Evolutionary conservation across 1,140 invertebrate genomes (phyloP), one percentile per base, ranked within the genome.

Genomic region (Heliconius hewitsoni): DNA sequence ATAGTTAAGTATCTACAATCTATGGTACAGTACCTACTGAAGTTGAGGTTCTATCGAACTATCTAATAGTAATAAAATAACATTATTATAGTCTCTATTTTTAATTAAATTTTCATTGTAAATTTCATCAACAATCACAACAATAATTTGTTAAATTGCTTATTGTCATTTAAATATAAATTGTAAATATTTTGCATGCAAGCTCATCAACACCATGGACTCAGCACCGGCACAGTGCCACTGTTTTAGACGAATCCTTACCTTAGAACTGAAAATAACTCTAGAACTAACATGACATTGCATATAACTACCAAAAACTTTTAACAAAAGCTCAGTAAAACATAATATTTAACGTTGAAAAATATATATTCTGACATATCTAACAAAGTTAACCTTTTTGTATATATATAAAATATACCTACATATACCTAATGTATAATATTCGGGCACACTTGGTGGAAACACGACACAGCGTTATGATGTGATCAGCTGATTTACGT

Each of bases 401-500:
- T 52, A 18, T 19, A 52, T 52, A 19, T 19, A 52, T 46, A 46
- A 46, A 46, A 46, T 13, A 46, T 13, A 13, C 42, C 42, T 18
- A 8, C 0, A n/a, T n/a, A 57, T 23, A 9, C 9, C 8, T 23
- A 60, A 23, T 23, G 23, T 66, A 30, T 66, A 66, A 46, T 66
- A 66, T 30, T n/a, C 23, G 30, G 60, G 60, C 60, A 66, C 19
- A 30, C 37, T 30, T 76, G 42, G 39, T 50, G 27, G 71, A 52
- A 77, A 42, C 27, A 42, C 46, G 71, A 77, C 60, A 71, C 23
- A 73, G 52, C 60, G 80, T 84, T 87, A 86, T 86, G 86, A 89
- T 83, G 84, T 84, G 87, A 83, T 82, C 84, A 80, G 74, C 71
- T 88, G 87, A 89, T 87, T 85, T 85, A 89, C 85, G 81, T 73